Evolutionary conservation across 2,113 vertebrate species (phyloP), one percentile per base, ranked within the genome.

Genomic region (Atractosteus spatula): DNA sequence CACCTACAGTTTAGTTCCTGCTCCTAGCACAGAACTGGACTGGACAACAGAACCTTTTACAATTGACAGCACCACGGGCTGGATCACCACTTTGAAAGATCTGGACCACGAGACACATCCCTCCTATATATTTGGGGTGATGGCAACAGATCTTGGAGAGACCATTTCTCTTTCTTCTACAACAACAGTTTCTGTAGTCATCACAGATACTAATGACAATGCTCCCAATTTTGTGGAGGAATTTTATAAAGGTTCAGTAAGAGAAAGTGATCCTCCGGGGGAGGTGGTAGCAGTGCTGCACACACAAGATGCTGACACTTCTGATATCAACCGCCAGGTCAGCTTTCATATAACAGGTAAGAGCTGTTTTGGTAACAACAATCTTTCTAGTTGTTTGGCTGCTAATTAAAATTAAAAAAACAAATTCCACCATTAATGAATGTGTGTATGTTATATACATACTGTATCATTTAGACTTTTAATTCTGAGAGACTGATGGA

Each of bases 281-380:
- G 95, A 99, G 74, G 97, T 99, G 29, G 96, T 99, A 43, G 96
- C 96, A 0, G 92, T 98, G 43, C 91, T 99, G 69, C 96, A 94
- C 87, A 98, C 97, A 0, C 91, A 90, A 87, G 97, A 99, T 80
- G 90, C 93, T 66, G 97, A 99, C 84, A 96, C 93, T 0, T 96
- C 94, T 0, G 91, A 93, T 14, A 71, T 93, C 17, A 99, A 99
- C 80, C 92, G 92, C 17, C 97, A 98, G 91, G 96, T 99, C 86
- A 97, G 94, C 90, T 99, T 95, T 85, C 94, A 98, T 81, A 98
- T 99, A 80, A 99, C 96, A 78, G 96, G 97, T 99, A 80, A 94
- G 95, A 81, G 85, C 45, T 61, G 16, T 57, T 66, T 43, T 41
- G n/a, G 59, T 62, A 16, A 7, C 41, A 7, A 4, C n/a, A 12